A percentile compares a stretch with the other conserved stretches of the same genome.
These are phyloP conservation scores for Sthenelais limicola DNA, from an alignment of 2,888 invertebrate species.

Conservation along the genomic window DNA sequence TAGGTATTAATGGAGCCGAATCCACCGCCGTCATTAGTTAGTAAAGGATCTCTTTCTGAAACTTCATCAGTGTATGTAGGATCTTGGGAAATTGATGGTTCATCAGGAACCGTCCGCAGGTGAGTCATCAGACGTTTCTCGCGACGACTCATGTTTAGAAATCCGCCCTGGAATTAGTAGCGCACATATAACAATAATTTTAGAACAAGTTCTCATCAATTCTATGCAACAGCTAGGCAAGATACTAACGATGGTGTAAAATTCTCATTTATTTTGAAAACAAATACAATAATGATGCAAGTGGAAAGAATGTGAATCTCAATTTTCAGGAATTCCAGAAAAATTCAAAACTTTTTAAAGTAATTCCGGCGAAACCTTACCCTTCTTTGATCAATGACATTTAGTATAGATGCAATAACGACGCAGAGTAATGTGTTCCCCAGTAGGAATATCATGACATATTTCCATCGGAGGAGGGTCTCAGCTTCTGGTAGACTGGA, in stretches of 20 bases:
- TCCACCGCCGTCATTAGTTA: background rate
- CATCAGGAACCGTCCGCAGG: background rate
- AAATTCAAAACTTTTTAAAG: constrained; percentile 30
- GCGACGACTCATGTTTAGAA: constrained; percentile 64
- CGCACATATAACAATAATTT: too few relatives aligned
- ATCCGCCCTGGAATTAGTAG: constrained; percentile 58
- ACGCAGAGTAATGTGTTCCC: constrained; percentile 68
- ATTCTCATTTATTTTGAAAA: constrained; percentile 2
- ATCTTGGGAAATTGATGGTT: constrained; percentile 8
- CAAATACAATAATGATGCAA: background rate
- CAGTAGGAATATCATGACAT: constrained; percentile 71
- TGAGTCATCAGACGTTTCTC: constrained; percentile 51
- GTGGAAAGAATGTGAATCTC: background rate
- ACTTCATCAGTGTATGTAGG: constrained; percentile 21
- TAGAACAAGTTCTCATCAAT: too few relatives aligned
- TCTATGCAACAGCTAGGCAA: too few relatives aligned
- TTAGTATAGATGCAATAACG: constrained; percentile 60
- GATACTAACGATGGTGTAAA: too few relatives aligned
- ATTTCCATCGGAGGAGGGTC: constrained; percentile 66
- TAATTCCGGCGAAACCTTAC: too few relatives aligned
- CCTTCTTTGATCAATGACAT: constrained; percentile 64
- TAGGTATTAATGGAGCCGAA: background rate
- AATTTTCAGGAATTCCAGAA: too few relatives aligned
- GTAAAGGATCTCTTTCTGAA: constrained; percentile 25
- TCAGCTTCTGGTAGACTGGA: constrained; percentile 46